phyloP scores from a whole-genome alignment of 1,140 invertebrate species.

The Drosophila nikananu region DNA sequence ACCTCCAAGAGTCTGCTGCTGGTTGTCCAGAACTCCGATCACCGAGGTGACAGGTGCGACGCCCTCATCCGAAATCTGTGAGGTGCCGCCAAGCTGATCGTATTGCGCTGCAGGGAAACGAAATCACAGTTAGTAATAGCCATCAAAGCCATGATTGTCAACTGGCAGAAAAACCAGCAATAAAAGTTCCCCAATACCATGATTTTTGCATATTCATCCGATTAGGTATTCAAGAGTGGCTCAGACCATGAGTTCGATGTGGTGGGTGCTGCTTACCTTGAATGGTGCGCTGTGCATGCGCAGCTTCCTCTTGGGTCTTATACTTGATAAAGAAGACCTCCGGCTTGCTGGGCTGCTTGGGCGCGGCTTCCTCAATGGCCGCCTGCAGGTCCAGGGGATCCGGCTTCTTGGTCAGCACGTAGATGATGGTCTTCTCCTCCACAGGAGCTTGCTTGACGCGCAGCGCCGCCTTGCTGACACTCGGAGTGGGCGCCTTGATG shows the following conservation, averaged over 20 bases:
- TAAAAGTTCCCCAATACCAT: conserved; percentile 21
- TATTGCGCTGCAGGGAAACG: conserved; percentile 72
- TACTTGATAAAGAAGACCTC: conserved; percentile 92
- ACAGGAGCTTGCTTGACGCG: conserved; percentile 88
- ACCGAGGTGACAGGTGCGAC: conserved; percentile 80
- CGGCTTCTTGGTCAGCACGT: conserved; percentile 93
- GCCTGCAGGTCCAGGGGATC: conserved; percentile 87
- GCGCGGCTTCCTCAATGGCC: conserved; percentile 87
- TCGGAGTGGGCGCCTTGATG: conserved; percentile 92
- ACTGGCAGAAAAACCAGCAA: conserved; percentile 24
- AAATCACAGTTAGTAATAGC: conserved; percentile 18
- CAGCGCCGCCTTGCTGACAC: conserved; percentile 88
- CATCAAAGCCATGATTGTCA: conserved; percentile 2
- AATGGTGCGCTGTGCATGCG: conserved; percentile 83
- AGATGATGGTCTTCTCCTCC: conserved; percentile 94
- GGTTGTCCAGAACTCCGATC: conserved; percentile 70
- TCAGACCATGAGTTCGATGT: not conserved
- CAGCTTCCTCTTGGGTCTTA: conserved; percentile 88
- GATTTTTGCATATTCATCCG: conserved; percentile 29
- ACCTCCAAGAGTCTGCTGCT: conserved; percentile 15
- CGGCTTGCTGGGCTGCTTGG: conserved; percentile 89
- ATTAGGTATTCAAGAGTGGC: conserved; percentile 24
- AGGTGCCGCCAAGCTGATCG: conserved; percentile 80
- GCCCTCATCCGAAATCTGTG: conserved; percentile 79
- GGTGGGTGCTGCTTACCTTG: conserved; percentile 73